Evolutionary conservation across 2,113 vertebrate species (phyloP), one percentile per base, ranked within the genome.

Genomic region (Eudyptes chrysolophus): DNA sequence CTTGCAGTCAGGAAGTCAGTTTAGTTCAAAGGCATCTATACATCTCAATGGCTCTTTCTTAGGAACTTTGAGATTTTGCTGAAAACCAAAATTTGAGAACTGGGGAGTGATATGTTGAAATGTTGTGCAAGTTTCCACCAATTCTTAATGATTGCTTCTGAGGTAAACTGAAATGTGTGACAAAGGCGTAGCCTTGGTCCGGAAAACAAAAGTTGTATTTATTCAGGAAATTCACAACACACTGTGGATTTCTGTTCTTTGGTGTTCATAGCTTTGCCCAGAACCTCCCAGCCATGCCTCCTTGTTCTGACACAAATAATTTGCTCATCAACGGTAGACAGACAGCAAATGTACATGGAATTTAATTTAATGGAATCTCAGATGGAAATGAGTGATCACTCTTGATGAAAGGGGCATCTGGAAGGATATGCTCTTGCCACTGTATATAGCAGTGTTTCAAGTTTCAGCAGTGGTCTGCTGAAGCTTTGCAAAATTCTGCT

Each of bases 291-390:
- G 16, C 61, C 24, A 17, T 44, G 36, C 16, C n/a, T 80, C 46
- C 71, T 52, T 20, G 24, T 76, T 55, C 88, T 96, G 89, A 55
- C 96, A 90, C 62, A 62, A 40, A 7, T 46, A 38, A 94, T 92
- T 80, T 90, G 44, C 94, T 88, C 9, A 1, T 74, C 21, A 79
- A 7, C 34, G 42, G 79, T 46, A 92, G 95, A 66, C 72, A 86
- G 90, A 61, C 68, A 90, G 54, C 92, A 97, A 90, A 89, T 44
- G 71, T 30, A 70, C n/a, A 0, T 51, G 70, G 88, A 83, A 94
- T 96, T 92, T 2, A 74, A 92, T 97, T 94, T 58, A 11, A 25
- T 48, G 79, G 68, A 32, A 40, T 90, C 32, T 91, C 8, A 3
- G 79, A 7, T 11, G 74, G 80, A 27, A 74, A n/a, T 84, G 95